A percentile compares a stretch with the other conserved stretches of the same genome.
Evolutionary conservation across 2,113 vertebrate genomes (phyloP).

Genomic region (Nibea coibor): DNA sequence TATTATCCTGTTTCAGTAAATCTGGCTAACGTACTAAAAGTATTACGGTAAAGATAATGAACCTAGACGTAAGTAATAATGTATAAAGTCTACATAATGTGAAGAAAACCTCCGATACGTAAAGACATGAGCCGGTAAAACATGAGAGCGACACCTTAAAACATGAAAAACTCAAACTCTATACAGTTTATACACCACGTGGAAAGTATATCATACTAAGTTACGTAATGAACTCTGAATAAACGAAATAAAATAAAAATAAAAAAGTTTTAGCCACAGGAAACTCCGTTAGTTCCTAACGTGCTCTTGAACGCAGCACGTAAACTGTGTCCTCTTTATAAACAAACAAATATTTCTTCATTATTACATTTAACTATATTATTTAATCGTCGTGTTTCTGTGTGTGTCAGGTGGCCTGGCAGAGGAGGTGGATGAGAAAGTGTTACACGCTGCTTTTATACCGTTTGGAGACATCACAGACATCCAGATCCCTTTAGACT

Average conservation of each 20-base stretch:
- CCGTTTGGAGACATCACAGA: constrained; percentile 96
- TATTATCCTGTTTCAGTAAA: neutral
- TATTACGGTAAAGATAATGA: no score
- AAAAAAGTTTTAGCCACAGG: neutral
- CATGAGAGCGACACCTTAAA: neutral
- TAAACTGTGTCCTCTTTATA: neutral
- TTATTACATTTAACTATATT: no score
- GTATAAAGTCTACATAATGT: neutral
- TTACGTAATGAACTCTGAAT: neutral
- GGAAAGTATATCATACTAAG: rapidly evolving
- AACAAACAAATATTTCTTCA: neutral
- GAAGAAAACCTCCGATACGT: neutral
- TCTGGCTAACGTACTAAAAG: rapidly evolving
- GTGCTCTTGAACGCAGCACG: neutral
- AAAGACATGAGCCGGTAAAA: neutral
- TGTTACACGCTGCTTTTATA: constrained; percentile 95
- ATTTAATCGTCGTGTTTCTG: neutral
- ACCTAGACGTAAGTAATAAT: rapidly evolving
- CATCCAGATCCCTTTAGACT: constrained; percentile 97
- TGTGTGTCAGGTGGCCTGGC: constrained; percentile 90
- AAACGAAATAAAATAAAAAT: neutral
- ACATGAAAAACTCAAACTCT: neutral
- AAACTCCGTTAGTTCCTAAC: no score
- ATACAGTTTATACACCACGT: rapidly evolving
- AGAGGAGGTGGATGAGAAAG: constrained; percentile 96